phyloP scores from a whole-genome alignment of 2,113 vertebrate species.

The Chrysemys picta region DNA sequence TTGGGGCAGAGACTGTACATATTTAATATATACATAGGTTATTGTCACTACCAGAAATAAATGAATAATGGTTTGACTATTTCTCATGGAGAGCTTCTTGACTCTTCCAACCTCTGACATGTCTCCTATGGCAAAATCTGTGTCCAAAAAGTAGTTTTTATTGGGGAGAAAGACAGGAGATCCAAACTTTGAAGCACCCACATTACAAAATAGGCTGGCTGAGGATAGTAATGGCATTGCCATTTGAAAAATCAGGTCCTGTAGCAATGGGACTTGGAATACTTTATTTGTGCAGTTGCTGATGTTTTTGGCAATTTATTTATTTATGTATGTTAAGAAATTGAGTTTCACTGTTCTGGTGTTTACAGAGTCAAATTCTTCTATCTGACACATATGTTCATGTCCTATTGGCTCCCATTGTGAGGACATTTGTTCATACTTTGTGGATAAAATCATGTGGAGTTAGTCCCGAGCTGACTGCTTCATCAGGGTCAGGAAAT shows the following conservation, averaged over 20 bases:
- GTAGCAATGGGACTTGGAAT: background rate
- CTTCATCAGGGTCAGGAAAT: background rate
- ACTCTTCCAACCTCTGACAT: background rate
- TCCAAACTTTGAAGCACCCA: background rate
- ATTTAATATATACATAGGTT: rapidly evolving
- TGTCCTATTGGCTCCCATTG: background rate
- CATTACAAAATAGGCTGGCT: background rate
- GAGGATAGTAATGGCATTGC: background rate
- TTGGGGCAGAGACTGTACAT: rapidly evolving
- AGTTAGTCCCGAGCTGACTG: background rate
- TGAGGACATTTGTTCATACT: background rate
- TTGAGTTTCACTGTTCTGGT: background rate
- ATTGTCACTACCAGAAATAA: background rate
- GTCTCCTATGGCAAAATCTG: background rate
- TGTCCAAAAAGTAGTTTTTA: background rate
- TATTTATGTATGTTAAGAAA: background rate
- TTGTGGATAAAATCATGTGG: background rate
- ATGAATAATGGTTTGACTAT: background rate
- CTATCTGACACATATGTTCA: background rate
- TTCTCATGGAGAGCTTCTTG: background rate
- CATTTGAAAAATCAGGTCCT: background rate
- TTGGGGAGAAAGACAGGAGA: background rate
- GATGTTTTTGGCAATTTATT: background rate
- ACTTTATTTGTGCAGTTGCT: background rate
- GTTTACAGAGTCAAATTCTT: background rate